Evolutionary conservation across 2,113 vertebrate genomes (phyloP), one percentile per base, ranked within the genome.

Genomic region (Aphyosemion australe): DNA sequence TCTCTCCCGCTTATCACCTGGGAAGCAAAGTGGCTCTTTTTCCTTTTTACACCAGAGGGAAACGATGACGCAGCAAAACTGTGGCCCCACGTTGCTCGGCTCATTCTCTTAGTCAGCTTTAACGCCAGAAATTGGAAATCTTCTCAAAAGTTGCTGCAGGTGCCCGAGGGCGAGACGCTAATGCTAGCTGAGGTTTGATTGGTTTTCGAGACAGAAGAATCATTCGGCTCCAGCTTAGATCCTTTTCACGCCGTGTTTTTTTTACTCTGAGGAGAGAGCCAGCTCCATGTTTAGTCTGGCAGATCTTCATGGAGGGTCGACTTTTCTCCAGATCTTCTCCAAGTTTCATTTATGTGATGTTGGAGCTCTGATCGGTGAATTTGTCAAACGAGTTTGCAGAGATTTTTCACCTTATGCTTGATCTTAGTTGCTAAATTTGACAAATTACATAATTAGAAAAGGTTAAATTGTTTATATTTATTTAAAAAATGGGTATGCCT

Each of bases 1-100:
- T 76, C 64, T n/a, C 47, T 61, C 69, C 43, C 58, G 51, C 82
- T 87, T 84, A 83, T 88, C 87, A 19, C 75, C 66, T 1, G 14
- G 66, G 61, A 80, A 73, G 54, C 65, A 79, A 72, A 75, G 78
- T 80, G 67, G 66, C 71, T 66, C 76, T 86, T 86, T 78, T 39
- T 67, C 73, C 57, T 53, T 26, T 26, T 26, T 26, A 26, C 26
- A 69, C 60, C 48, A 15, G 58, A 60, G 57, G 62, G 62, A 85
- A 84, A 58, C 50, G 61, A 74, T 78, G 78, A 87, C 73, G 46
- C 78, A 81, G 83, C 80, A 14, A 18, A 67, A 62, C 65, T 80
- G 69, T 65, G 68, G 66, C 31, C 59, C 45, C 12, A 13, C 12
- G 61, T 68, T 53, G 57, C 67, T 60, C 53, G n/a, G 48, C 50